Evolutionary conservation across 30 jellyfish, hydroid and myxozoan genomes (phyloP).

Genomic region (Pseudorhiza aurosa): DNA sequence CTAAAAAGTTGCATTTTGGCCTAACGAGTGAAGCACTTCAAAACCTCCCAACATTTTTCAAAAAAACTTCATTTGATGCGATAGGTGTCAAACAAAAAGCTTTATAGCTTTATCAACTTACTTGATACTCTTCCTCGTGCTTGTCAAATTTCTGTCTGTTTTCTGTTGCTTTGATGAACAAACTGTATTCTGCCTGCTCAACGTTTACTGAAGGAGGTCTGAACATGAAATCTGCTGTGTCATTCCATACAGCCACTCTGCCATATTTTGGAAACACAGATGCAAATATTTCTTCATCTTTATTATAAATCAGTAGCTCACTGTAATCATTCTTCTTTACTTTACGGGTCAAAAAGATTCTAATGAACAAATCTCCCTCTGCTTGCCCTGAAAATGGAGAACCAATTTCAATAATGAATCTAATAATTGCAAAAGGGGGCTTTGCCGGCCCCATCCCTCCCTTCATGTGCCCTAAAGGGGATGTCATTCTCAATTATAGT

Average conservation of each 20-base stretch:
- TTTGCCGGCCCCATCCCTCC: neutral
- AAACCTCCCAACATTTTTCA: too few species aligned
- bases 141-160: conserved; percentile 25
- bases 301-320: conserved; percentile 50
- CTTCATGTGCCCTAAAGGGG: neutral
- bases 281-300: conserved; percentile 58
- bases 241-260: conserved; percentile 72
- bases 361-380: conserved; percentile 50
- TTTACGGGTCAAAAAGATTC: conserved; percentile 56
- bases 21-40: too few species aligned
- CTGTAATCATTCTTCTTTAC: conserved; percentile 78
- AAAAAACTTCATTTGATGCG: too few species aligned
- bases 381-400: conserved; percentile 8
- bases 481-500: too few species aligned
- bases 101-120: neutral
- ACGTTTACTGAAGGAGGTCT: conserved; percentile 78
- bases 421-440: neutral
- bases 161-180: conserved; percentile 55
- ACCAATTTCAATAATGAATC: neutral
- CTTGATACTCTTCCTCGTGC: conserved; percentile 34
- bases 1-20: too few species aligned
- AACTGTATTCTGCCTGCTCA: conserved; percentile 64
- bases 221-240: conserved; percentile 42
- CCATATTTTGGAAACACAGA: conserved; percentile 63
- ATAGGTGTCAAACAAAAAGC: too few species aligned